Evolutionary conservation across 2,113 vertebrate genomes (phyloP), one percentile per base, ranked within the genome.

Genomic region (Taxidea taxus): DNA sequence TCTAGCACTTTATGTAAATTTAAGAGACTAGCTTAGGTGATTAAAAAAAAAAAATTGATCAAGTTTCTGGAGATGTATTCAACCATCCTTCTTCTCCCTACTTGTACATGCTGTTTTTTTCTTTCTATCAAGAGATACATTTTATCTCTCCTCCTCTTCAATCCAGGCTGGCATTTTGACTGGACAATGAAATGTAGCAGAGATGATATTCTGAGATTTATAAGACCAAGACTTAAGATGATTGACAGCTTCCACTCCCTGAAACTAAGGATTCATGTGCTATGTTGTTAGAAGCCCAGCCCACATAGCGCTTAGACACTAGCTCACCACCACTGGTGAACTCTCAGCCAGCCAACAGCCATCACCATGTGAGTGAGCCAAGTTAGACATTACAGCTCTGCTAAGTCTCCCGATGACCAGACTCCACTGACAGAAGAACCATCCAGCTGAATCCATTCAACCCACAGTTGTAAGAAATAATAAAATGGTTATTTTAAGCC

Each of bases 331-430:
- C n/a, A 13, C 29, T 68, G 18, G 3, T 51, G 20, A 81, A 4
- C 14, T 95, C 29, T 91, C 27, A 58, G 11, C 54, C 6, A 25
- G 10, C 18, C 11, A 49, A 31, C 6, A 89, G 49, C 10, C 23
- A 92, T 44, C 5, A 80, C 14, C 18, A 14, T 10, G 4, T 44
- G 11, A 68, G 21, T 7, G 34, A 82, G 15, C 14, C 51, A 64
- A 25, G 4, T 82, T 91, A 97, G 88, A 95, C 88, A 58, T 12
- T 81, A 47, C 92, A 96, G 23, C 34, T 34, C 62, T 97, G 27
- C 74, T 49, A 14, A 64, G 54, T 31, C 31, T 75, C 44, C 72
- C 29, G 2, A 54, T 42, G 25, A 44, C 13, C 42, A 87, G n/a
- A n/a, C 3, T 27, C 47, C 64, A 5, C 8, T 62, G 39, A 86